Conservation (phyloP, 2,888 invertebrate species). For the Ommatoiulus sabulosus region DNA sequence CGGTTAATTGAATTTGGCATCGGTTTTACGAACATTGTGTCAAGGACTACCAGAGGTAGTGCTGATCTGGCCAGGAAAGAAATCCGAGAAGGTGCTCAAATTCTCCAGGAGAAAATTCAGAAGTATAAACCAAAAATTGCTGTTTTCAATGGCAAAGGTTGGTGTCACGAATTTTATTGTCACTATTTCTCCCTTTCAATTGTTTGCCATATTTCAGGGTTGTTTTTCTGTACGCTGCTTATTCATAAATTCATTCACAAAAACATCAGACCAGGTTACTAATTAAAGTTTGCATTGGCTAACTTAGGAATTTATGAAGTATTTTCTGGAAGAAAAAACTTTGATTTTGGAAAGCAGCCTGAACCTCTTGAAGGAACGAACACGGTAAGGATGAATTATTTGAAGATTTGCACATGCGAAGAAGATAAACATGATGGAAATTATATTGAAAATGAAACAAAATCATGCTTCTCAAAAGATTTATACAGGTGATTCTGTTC, state of each 20-base stretch:
- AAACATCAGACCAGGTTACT: not conserved
- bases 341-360: slow-evolving; percentile 95
- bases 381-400: slow-evolving; percentile 77
- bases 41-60: slow-evolving; percentile 94
- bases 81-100: slow-evolving; percentile 76
- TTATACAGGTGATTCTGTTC: no score
- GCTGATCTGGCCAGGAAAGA: slow-evolving; percentile 88
- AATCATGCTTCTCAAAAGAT: not conserved
- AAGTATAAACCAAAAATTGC: slow-evolving; percentile 96
- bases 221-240: not conserved
- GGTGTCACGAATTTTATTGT: not conserved
- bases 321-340: slow-evolving; percentile 96
- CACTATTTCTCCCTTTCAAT: slow-evolving; percentile 4
- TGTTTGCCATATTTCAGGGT: not conserved
- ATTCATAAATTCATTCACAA: no score
- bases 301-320: slow-evolving; percentile 88
- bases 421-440: not conserved
- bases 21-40: slow-evolving; percentile 98
- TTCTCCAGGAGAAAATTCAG: slow-evolving; percentile 88
- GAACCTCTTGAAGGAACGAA: slow-evolving; percentile 93
- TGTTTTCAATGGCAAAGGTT: slow-evolving; percentile 96
- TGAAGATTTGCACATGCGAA: not conserved
- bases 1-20: slow-evolving; percentile 93
- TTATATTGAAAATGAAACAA: not conserved
- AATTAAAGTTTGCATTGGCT: not conserved